Evolutionary conservation across 1,140 invertebrate species (phyloP).

Genomic region (Rhyacophila brunnea): DNA sequence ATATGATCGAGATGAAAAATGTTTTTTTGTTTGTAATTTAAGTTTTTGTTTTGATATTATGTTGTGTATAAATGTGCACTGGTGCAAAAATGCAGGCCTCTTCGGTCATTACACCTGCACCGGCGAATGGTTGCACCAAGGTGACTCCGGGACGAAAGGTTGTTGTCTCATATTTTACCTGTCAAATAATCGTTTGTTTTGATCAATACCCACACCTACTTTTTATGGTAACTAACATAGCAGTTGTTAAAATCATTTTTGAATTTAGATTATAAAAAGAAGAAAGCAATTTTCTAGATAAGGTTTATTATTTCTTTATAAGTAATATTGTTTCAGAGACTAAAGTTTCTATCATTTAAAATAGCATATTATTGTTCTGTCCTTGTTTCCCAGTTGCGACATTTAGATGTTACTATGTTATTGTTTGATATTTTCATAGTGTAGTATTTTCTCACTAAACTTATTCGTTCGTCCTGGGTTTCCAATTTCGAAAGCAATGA

Average conservation of each 20-base stretch:
- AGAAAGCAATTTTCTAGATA: conserved; percentile 15
- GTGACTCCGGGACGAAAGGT: conserved; percentile 31
- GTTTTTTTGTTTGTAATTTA: conserved; percentile 8
- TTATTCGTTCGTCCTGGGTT: too few species aligned
- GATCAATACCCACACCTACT: conserved; percentile 29
- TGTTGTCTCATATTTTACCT: conserved; percentile 36
- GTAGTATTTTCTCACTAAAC: too few species aligned
- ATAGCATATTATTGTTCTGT: not conserved
- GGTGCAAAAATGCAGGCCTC: conserved; percentile 17
- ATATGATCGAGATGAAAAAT: not conserved
- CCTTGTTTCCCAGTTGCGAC: not conserved
- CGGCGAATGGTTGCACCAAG: conserved; percentile 24
- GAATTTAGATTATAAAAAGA: conserved; percentile 6
- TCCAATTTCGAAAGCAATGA: too few species aligned
- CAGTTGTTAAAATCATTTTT: conserved; percentile 7
- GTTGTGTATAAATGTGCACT: conserved; percentile 1
- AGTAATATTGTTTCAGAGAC: conserved; percentile 4
- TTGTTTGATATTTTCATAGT: too few species aligned
- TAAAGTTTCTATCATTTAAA: conserved; percentile 8
- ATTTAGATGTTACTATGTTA: too few species aligned
- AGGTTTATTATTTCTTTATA: conserved; percentile 10
- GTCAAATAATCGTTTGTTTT: conserved; percentile 31
- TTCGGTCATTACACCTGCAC: conserved; percentile 25
- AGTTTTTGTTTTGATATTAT: not conserved
- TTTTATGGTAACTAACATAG: conserved; percentile 12